These are phyloP conservation scores for Xenentodon cancila DNA, from an alignment of 2,797 vertebrate genomes.

Conservation along the genomic window DNA sequence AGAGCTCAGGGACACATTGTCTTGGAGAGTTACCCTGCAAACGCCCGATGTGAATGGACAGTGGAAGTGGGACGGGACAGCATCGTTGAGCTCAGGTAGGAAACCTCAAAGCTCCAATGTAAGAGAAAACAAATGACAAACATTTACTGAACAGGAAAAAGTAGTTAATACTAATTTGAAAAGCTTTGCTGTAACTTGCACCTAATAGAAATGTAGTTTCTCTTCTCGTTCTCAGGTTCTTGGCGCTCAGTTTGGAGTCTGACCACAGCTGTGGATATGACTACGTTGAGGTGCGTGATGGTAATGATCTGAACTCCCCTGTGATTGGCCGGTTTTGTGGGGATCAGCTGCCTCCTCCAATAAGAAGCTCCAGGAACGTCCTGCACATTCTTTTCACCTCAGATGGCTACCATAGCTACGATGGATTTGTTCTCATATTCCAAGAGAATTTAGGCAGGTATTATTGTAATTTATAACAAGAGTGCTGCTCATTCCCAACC, in stretches of 20 bases:
- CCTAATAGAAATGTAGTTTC: too few species aligned
- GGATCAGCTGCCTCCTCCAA: conserved; percentile 83
- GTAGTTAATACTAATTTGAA: neutral
- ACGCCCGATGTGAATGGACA: conserved; percentile 90
- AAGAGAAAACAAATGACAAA: neutral
- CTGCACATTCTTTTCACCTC: conserved; percentile 89
- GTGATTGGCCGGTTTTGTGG: conserved; percentile 91
- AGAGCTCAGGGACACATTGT: conserved; percentile 87
- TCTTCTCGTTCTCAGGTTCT: conserved; percentile 77
- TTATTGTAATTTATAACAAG: neutral
- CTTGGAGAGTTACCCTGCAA: conserved; percentile 89
- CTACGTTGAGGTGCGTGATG: conserved; percentile 89
- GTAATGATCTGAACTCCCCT: conserved; percentile 79
- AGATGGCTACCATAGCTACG: conserved; percentile 92
- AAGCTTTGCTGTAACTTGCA: neutral
- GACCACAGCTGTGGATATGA: conserved; percentile 89
- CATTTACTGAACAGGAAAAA: neutral
- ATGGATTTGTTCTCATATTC: conserved; percentile 90
- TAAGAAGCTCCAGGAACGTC: conserved; percentile 82
- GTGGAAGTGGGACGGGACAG: conserved; percentile 82
- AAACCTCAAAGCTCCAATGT: neutral
- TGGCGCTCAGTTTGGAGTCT: conserved; percentile 85
- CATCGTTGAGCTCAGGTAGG: conserved; percentile 87
- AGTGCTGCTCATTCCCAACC: neutral
- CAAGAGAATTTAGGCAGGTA: conserved; percentile 88